Evolutionary conservation across 2,113 vertebrate genomes (phyloP).

Genomic region (Coracopsis vasa): DNA sequence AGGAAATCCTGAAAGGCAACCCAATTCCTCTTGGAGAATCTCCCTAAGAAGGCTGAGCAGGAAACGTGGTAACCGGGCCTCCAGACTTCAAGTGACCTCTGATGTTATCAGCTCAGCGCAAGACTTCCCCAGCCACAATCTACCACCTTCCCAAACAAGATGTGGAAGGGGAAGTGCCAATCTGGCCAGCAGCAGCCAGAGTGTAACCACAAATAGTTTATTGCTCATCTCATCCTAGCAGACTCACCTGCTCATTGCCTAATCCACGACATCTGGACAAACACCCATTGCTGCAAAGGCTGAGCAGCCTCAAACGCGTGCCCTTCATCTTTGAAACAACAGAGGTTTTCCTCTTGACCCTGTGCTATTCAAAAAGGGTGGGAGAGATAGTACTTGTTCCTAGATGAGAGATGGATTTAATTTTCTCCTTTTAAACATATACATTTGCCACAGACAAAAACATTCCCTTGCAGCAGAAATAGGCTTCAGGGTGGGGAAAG

Average conservation of each 20-base stretch:
- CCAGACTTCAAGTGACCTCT: not conserved
- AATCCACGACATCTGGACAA: not conserved
- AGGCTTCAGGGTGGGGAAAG: not conserved
- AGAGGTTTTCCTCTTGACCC: rapidly evolving
- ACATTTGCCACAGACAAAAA: not conserved
- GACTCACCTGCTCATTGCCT: not conserved
- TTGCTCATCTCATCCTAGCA: not conserved
- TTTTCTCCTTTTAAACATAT: not conserved
- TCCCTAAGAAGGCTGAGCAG: not conserved
- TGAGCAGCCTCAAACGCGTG: not conserved
- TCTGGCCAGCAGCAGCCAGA: not conserved
- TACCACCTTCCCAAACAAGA: not conserved
- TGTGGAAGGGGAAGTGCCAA: not conserved
- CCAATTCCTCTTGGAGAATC: not conserved
- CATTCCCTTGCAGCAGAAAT: not conserved
- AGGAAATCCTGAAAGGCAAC: not conserved
- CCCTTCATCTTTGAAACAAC: not conserved
- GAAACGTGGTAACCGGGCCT: not conserved
- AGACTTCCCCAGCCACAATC: not conserved
- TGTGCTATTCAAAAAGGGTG: not conserved
- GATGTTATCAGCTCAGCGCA: not conserved
- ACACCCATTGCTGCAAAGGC: rapidly evolving
- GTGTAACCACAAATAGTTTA: not conserved
- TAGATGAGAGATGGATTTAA: not conserved
- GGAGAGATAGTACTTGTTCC: not conserved